These are phyloP conservation scores for Sarcophilus harrisii DNA, from an alignment of 2,797 vertebrate species.

Conservation along the genomic window DNA sequence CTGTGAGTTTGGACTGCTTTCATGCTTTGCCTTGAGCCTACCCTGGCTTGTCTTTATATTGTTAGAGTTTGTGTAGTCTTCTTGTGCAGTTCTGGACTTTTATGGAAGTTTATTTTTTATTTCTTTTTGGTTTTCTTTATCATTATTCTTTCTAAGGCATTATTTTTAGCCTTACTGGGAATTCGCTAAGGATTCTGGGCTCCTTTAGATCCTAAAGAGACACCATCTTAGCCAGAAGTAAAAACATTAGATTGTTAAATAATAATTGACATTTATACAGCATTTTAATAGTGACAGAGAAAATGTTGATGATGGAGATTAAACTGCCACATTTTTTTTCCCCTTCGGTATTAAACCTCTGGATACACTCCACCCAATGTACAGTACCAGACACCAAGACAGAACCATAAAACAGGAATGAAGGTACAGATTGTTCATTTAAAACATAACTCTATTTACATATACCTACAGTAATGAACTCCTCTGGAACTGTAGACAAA, in stretches of 20 bases:
- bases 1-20: not conserved
- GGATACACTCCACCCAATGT: conserved; percentile 58
- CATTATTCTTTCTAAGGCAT: not conserved
- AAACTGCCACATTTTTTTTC: not conserved
- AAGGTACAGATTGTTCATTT: conserved; percentile 63
- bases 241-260: not conserved
- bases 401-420: conserved; percentile 9
- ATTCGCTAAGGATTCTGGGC: not conserved
- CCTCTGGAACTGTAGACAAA: conserved; percentile 1
- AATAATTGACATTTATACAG: not conserved
- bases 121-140: not conserved
- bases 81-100: not conserved
- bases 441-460: conserved; percentile 12
- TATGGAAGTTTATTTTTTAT: not conserved
- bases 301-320: not conserved
- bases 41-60: not conserved
- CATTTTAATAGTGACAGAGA: not conserved
- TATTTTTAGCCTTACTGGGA: not conserved
- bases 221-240: not conserved
- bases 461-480: not conserved
- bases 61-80: not conserved
- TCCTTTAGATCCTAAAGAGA: not conserved
- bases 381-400: not conserved
- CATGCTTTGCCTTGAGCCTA: not conserved
- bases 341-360: not conserved